Evolutionary conservation across 2,113 vertebrate species (phyloP).

Genomic region (Recurvirostra avosetta): DNA sequence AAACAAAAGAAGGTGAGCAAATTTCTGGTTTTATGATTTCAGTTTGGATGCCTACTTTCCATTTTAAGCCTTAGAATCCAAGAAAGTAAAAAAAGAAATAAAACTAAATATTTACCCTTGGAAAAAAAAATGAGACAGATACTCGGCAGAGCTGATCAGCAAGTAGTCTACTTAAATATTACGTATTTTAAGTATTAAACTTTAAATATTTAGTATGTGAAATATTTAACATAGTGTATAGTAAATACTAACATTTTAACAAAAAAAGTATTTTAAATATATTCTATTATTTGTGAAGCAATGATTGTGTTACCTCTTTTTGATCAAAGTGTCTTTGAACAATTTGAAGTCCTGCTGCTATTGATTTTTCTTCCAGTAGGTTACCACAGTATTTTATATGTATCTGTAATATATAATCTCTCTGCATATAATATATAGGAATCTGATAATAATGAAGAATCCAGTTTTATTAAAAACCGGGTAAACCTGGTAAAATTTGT

Average conservation of each 20-base stretch:
- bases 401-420: neutral
- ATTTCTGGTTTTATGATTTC: neutral
- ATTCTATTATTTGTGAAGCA: neutral
- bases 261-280: neutral
- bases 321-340: neutral
- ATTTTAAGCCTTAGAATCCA: neutral
- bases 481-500: conserved; percentile 14
- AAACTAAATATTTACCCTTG: neutral
- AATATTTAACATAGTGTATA: neutral
- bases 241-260: neutral
- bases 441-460: conserved; percentile 4
- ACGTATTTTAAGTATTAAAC: neutral
- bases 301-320: neutral
- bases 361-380: neutral
- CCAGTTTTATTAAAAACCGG: conserved; percentile 6
- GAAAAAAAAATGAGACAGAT: neutral
- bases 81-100: neutral
- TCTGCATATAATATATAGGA: neutral
- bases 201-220: neutral
- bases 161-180: neutral
- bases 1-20: neutral
- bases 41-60: neutral
- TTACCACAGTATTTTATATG: neutral
- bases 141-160: neutral
- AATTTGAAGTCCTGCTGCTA: neutral